Conservation (phyloP, 2,797 vertebrate species). For the Prionace glauca region DNA sequence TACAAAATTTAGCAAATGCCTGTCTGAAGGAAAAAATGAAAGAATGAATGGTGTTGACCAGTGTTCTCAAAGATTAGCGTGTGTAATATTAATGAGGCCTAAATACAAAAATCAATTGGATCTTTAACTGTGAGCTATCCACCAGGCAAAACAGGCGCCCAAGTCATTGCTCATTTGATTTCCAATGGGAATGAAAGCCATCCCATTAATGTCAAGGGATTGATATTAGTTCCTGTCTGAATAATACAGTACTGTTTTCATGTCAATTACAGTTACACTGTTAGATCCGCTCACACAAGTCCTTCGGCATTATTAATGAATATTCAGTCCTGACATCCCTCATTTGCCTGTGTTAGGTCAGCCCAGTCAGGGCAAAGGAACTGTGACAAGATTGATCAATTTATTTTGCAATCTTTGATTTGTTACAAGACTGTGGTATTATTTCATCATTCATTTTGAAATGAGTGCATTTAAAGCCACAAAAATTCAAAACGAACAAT, state of each 20-base stretch:
- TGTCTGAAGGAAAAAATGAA: no score
- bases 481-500: neutral
- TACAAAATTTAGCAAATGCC: no score
- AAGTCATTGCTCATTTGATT: neutral
- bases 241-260: neutral
- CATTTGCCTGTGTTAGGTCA: slow-evolving; percentile 43
- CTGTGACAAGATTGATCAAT: slow-evolving; percentile 45
- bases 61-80: no score
- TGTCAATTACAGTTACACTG: neutral
- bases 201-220: neutral
- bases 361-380: slow-evolving; percentile 45
- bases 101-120: neutral
- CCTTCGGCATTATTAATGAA: neutral
- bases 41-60: no score
- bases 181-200: neutral
- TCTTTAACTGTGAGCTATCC: neutral
- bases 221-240: neutral
- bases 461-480: slow-evolving; percentile 39
- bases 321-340: slow-evolving; percentile 26
- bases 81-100: no score
- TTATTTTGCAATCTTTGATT: slow-evolving; percentile 39
- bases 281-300: neutral
- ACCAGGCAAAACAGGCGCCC: neutral
- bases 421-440: slow-evolving; percentile 40
- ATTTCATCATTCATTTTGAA: neutral